Evolutionary conservation across 2,888 invertebrate genomes (phyloP).

Genomic region (Rhopalosiphum nymphaeae): DNA sequence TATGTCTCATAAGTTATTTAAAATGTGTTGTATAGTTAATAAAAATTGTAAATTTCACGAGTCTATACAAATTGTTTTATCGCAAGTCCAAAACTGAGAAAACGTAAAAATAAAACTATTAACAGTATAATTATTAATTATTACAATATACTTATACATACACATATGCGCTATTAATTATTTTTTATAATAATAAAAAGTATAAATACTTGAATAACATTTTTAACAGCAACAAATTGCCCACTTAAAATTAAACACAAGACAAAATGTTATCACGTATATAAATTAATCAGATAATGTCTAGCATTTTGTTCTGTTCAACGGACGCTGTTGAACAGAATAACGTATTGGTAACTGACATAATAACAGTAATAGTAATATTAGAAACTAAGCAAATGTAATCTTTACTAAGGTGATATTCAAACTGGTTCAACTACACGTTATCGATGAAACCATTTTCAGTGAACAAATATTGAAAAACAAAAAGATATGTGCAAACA

Average conservation of each 20-base stretch:
- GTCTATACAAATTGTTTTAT: conserved; percentile 35
- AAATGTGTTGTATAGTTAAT: conserved; percentile 36
- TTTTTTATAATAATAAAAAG: conserved; percentile 18
- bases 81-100: neutral
- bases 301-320: neutral
- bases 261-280: neutral
- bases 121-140: conserved; percentile 34
- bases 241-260: conserved; percentile 1
- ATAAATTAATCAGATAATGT: neutral
- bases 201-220: conserved; percentile 25
- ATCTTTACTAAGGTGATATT: neutral
- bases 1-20: neutral
- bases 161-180: conserved; percentile 16
- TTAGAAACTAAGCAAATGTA: neutral
- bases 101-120: conserved; percentile 23
- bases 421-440: neutral
- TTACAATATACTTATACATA: neutral
- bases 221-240: conserved; percentile 4
- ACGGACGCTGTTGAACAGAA: neutral
- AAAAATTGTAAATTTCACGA: conserved; percentile 35
- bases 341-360: conserved; percentile 26
- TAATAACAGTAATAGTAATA: neutral
- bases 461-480: neutral
- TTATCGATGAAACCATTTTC: neutral
- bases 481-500: neutral